Evolutionary conservation across 2,888 invertebrate genomes (phyloP), one percentile per base, ranked within the genome.

Genomic region (Lepeophtheirus nordmannii): DNA sequence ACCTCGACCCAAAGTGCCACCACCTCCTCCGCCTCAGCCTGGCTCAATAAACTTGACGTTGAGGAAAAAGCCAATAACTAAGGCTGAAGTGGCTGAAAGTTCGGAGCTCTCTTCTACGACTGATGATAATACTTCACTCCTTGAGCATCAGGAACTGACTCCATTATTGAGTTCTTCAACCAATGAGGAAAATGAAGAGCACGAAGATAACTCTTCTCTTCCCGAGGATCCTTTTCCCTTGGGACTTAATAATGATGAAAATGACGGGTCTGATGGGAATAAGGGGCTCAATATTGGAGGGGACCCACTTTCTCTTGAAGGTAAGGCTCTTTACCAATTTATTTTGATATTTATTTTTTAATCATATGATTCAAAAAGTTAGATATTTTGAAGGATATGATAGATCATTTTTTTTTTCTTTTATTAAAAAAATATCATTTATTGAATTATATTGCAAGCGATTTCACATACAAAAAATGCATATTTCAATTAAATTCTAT

Each of bases 221-320:
- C 63, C 63, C 23, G 63, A 56, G 38, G 63, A 63, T 22, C 63
- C 63, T 3, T 63, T 63, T 53, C 63, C 63, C 10, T n/a, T 20
- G 11, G 63, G 63, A 20, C 56, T 63, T 22, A 41, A 46, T 46
- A 14, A 2, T 17, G n/a, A 46, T 8, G 53, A 5, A 17, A 17
- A 17, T n/a, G 53, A 30, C 7, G 30, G 30, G 30, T 30, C 30
- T 30, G 30, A 30, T 5, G 30, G 7, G 2, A 30, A 30, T 30
- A 30, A 30, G 30, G 30, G 30, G 30, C 2, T 30, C 7, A 30
- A 7, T 30, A 30, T 30, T 30, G 30, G 30, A 30, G 30, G 30
- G 7, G 30, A 30, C 7, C 30, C 30, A 30, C 30, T 30, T 30
- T 30, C 30, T 30, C 7, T 30, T 30, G 30, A 30, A 30, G 30